These are phyloP conservation scores for Pimpla rufipes DNA, from an alignment of 2,888 invertebrate genomes.

Conservation along the genomic window DNA sequence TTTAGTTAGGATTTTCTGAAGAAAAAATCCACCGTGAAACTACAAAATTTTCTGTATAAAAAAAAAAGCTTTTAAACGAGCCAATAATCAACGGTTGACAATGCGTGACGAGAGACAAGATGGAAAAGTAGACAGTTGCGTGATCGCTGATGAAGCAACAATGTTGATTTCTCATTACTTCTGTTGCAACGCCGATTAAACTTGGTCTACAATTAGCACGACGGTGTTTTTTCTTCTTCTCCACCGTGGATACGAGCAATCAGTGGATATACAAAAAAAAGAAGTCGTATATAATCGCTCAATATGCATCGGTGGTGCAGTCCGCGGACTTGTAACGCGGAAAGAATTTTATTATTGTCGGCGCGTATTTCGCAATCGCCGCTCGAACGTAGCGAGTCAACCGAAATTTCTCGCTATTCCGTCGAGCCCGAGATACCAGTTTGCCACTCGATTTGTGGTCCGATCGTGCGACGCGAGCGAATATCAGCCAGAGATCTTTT, in stretches of 20 bases:
- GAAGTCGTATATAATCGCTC: conserved; percentile 13
- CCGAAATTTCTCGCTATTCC: neutral
- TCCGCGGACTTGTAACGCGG: conserved; percentile 3
- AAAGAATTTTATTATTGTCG: conserved; percentile 4
- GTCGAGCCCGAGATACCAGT: neutral
- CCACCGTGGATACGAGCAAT: conserved; percentile 52
- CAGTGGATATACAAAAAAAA: conserved; percentile 33
- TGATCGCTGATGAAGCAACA: conserved; percentile 52
- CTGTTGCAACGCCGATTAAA: conserved; percentile 56
- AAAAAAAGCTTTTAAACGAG: too few species aligned
- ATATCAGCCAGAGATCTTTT: too few species aligned
- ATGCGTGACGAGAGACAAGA: neutral
- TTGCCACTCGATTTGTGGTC: too few species aligned
- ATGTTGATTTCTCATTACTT: conserved; percentile 56
- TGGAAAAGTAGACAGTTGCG: conserved; percentile 48
- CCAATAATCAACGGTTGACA: neutral
- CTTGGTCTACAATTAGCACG: conserved; percentile 56
- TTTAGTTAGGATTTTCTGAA: too few species aligned
- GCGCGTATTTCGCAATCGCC: neutral
- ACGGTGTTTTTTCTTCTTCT: conserved; percentile 33
- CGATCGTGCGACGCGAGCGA: too few species aligned
- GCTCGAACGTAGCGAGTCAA: neutral
- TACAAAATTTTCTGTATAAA: too few species aligned
- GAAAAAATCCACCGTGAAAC: too few species aligned
- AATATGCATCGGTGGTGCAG: neutral